Conservation (phyloP, 2,797 vertebrate genomes). For the Alca torda region DNA sequence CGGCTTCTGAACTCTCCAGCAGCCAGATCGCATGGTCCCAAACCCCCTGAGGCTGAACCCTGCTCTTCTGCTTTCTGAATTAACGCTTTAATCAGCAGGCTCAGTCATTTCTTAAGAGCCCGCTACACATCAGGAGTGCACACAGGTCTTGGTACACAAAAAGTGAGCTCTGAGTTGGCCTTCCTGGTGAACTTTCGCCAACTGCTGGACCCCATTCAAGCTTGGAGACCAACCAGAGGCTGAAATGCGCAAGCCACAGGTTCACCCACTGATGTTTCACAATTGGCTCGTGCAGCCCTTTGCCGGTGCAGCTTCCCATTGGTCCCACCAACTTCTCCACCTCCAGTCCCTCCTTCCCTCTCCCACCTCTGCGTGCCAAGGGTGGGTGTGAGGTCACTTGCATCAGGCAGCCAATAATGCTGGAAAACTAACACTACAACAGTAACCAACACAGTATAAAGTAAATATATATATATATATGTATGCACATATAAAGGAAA, state of each 20-base stretch:
- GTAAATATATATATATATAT: neutral
- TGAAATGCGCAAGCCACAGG: neutral
- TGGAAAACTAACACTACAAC: neutral
- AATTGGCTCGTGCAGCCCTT: neutral
- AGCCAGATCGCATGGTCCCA: neutral
- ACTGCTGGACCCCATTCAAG: neutral
- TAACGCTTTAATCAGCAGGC: neutral
- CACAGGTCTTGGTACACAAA: fast-evolving
- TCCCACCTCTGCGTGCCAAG: neutral
- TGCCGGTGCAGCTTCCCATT: neutral
- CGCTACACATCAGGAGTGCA: fast-evolving
- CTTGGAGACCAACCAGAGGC: neutral
- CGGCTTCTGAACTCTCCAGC: neutral
- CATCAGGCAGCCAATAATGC: neutral
- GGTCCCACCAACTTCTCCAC: conserved; percentile 21
- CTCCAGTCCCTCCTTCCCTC: neutral
- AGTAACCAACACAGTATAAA: neutral
- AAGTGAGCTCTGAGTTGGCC: neutral
- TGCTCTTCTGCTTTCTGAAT: neutral
- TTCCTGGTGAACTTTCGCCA: neutral
- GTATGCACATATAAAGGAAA: neutral
- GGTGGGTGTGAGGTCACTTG: neutral
- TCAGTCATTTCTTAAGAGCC: neutral
- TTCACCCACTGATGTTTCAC: neutral
- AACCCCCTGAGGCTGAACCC: neutral